Base-by-base conservation (phyloP, 2,888 invertebrate genomes). In the Pammene fasciana region DNA sequence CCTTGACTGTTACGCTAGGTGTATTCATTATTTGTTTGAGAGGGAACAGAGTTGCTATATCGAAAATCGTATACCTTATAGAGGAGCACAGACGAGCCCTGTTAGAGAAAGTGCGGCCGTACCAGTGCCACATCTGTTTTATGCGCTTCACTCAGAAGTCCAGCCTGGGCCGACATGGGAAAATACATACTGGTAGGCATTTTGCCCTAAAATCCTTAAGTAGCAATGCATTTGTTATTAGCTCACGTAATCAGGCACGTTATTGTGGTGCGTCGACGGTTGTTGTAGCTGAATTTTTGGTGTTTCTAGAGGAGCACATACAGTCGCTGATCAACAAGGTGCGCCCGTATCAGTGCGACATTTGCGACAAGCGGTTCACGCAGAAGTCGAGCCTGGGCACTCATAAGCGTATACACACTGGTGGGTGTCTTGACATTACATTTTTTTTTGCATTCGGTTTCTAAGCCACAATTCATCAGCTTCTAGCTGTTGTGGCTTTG, bases 341-440 rank as follows among this genome's bases (percentile, higher is more conserved):
- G 90, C 93, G 93, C 84, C 93, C 93, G 82, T 94, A 92, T 90
- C 93, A 96, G 86, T 96, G 96, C 88, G 95, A 95, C 88, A 93
- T 95, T 85, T 96, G 96, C 89, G 94, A 95, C 87, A 96, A 96
- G 93, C 94, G 96, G 86, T 96, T 96, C 92, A 96, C 96, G 77
- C 96, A 96, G 93, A 96, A 96, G 92, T 96, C 96, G 86, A 96
- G 96, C 90, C 93, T 96, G 80, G 96, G 96, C 90, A 96, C 96
- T 82, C 96, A 96, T 93, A 96, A 96, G 87, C 94, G 96, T 84
- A 95, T 95, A 81, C 96, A 96, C 88, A 96, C 96, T 79, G 93
- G 93, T 93, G 95, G 93, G 93, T 93, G 91, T 90, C 90, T 88
- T 88, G 87, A 88, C 83, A 89, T 89, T 88, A 83, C 84, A 82